Conservation (phyloP, 2,888 invertebrate species). For the Fragum sueziense region DNA sequence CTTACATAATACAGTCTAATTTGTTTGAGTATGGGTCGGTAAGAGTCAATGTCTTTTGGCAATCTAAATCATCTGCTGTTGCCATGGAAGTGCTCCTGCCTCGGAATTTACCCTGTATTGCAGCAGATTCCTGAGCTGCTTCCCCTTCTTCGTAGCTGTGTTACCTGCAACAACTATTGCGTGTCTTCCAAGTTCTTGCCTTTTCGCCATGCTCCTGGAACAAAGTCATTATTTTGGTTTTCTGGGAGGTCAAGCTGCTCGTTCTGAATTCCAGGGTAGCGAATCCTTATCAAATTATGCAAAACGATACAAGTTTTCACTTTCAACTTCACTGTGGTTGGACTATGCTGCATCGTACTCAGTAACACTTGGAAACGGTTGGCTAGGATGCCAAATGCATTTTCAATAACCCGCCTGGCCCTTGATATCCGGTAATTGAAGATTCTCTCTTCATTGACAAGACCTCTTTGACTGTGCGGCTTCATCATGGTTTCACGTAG, state of each 20-base stretch:
- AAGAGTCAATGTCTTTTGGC: background rate
- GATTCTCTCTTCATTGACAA: slow-evolving; percentile 53
- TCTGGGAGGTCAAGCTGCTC: slow-evolving; percentile 52
- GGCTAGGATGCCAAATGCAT: slow-evolving; percentile 38
- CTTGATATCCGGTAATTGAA: slow-evolving; percentile 60
- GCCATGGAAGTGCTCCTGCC: slow-evolving; percentile 58
- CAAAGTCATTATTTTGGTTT: slow-evolving; percentile 40
- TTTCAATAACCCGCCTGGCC: slow-evolving; percentile 24
- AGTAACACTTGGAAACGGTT: slow-evolving; percentile 17
- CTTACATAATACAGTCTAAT: background rate
- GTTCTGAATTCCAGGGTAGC: slow-evolving; percentile 55
- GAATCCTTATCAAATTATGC: slow-evolving; percentile 56
- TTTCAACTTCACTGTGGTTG: slow-evolving; percentile 32
- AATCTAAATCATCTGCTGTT: slow-evolving; percentile 37
- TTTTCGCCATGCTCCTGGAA: slow-evolving; percentile 60
- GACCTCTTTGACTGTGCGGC: slow-evolving; percentile 44
- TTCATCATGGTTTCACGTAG: slow-evolving; percentile 62
- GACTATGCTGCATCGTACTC: slow-evolving; percentile 39
- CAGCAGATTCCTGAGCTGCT: slow-evolving; percentile 50
- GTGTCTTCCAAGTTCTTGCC: slow-evolving; percentile 47
- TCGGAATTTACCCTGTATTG: slow-evolving; percentile 45
- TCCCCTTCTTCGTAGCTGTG: slow-evolving; percentile 35
- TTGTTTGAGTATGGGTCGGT: background rate
- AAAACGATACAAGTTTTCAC: slow-evolving; percentile 49
- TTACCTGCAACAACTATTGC: slow-evolving; percentile 31